Percentiles rank a stretch among this genome's conserved stretches.
Conservation (phyloP, 2,113 vertebrate genomes). For the Athene cunicularia region DNA sequence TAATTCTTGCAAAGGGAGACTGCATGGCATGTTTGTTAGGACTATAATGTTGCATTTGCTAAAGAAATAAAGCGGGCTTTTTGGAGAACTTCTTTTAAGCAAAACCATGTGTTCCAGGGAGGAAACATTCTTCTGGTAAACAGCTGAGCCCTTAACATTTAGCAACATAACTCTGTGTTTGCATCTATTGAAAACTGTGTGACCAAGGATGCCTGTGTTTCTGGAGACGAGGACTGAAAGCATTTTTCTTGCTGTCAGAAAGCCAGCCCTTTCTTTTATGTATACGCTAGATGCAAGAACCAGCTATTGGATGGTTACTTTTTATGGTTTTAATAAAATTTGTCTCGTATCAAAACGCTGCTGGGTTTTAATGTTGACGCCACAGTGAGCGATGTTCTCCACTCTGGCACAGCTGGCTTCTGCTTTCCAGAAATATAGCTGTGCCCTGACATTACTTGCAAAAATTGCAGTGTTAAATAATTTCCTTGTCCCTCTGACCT, state of each 20-base stretch:
- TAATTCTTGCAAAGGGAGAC: neutral
- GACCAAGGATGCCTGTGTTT: slow-evolving; percentile 35
- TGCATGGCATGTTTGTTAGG: neutral
- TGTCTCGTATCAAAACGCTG: neutral
- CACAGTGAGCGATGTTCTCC: neutral
- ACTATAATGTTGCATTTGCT: neutral
- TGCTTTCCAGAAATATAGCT: slow-evolving; percentile 41
- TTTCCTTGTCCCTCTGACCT: neutral
- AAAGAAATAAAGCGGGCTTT: slow-evolving; percentile 45
- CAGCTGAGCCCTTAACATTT: slow-evolving; percentile 63
- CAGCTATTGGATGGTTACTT: slow-evolving; percentile 20
- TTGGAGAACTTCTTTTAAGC: slow-evolving; percentile 60
- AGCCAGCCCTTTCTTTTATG: slow-evolving; percentile 44
- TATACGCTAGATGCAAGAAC: neutral
- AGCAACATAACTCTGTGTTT: slow-evolving; percentile 60
- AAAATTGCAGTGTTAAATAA: neutral
- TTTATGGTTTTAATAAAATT: slow-evolving; percentile 60
- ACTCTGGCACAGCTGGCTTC: neutral
- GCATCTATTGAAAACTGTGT: slow-evolving; percentile 56
- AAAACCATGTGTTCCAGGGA: slow-evolving; percentile 63
- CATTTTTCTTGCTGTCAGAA: slow-evolving; percentile 50
- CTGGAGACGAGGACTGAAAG: slow-evolving; percentile 36
- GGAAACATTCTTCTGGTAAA: slow-evolving; percentile 67
- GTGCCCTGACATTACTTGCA: neutral
- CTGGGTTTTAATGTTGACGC: neutral